These are phyloP conservation scores for Hemicrepidius hirtus DNA, from an alignment of 2,888 invertebrate species.

Conservation along the genomic window DNA sequence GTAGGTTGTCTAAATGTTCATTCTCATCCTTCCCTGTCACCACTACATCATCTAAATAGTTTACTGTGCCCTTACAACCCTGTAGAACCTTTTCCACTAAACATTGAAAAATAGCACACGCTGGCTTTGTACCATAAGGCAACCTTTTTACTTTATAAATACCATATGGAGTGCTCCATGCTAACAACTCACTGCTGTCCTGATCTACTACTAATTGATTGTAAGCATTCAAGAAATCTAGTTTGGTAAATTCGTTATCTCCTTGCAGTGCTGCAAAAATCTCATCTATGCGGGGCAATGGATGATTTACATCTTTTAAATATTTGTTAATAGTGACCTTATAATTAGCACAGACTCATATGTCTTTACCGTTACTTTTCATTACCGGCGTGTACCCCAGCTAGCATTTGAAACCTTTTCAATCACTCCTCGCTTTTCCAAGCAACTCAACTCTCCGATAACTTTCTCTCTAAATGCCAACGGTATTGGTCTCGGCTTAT, in stretches of 20 bases:
- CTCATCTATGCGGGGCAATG: too few species aligned
- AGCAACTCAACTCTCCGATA: too few species aligned
- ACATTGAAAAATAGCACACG: conserved; percentile 66
- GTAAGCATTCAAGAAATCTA: conserved; percentile 44
- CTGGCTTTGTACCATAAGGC: conserved; percentile 64
- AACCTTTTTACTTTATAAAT: conserved; percentile 64
- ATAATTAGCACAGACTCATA: conserved; percentile 40
- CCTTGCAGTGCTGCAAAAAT: too few species aligned
- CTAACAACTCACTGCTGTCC: conserved; percentile 22
- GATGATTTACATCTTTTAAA: conserved; percentile 45
- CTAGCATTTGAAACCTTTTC: too few species aligned
- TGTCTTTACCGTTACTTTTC: too few species aligned
- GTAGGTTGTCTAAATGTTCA: too few species aligned
- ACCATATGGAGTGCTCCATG: conserved; percentile 57
- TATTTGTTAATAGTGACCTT: conserved; percentile 47
- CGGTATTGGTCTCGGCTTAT: too few species aligned
- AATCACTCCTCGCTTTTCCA: too few species aligned
- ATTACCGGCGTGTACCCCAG: too few species aligned
- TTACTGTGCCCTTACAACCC: conserved; percentile 36
- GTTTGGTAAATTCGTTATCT: conserved; percentile 39
- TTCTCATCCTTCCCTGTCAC: background rate
- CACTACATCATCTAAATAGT: conserved; percentile 32
- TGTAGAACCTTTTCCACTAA: conserved; percentile 47
- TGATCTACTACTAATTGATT: conserved; percentile 48
- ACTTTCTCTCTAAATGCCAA: too few species aligned